Conservation (phyloP, 2,797 vertebrate genomes). For the Microctenopoma lineatum region DNA sequence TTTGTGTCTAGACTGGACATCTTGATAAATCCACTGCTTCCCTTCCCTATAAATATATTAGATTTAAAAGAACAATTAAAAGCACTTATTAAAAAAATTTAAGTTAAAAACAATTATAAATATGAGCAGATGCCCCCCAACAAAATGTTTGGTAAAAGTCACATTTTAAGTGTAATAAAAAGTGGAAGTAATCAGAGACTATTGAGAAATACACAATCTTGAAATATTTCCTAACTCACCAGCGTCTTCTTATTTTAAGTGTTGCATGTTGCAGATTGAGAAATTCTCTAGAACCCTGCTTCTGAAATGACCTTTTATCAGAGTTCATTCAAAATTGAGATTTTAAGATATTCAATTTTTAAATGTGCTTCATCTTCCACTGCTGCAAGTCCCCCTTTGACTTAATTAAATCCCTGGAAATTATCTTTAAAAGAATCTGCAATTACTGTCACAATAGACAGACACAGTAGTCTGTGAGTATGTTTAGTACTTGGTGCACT, state of each 20-base stretch:
- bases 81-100: neutral
- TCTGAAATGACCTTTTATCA: neutral
- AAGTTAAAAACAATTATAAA: neutral
- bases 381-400: neutral
- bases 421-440: neutral
- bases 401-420: neutral
- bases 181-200: neutral
- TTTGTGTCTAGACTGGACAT: slow-evolving; percentile 1
- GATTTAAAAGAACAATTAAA: neutral
- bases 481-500: neutral
- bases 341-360: neutral
- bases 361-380: neutral
- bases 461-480: neutral
- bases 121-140: neutral
- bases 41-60: neutral
- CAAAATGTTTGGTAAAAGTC: neutral
- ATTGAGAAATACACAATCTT: no score
- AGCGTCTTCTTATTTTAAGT: neutral
- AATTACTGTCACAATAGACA: neutral
- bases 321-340: neutral
- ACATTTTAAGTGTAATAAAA: neutral
- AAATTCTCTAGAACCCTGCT: slow-evolving; percentile 13
- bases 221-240: neutral
- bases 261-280: slow-evolving; percentile 20
- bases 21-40: neutral